phyloP scores from a whole-genome alignment of 2,113 vertebrate species.

The Pristiophorus japonicus region DNA sequence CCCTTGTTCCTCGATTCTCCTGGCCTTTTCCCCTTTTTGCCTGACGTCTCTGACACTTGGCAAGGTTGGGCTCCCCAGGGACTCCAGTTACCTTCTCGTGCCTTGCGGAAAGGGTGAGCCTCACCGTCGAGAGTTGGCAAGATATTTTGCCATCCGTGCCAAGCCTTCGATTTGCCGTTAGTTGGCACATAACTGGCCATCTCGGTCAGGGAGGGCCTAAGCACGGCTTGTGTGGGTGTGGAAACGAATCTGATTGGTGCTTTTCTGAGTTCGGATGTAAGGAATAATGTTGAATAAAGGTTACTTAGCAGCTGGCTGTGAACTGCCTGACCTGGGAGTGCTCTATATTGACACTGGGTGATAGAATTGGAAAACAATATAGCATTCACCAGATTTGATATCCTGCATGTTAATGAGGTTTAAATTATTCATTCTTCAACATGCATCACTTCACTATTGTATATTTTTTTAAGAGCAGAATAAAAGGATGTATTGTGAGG shows the following conservation, averaged over 20 bases:
- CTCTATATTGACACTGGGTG: background rate
- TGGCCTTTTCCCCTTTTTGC: background rate
- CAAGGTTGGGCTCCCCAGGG: background rate
- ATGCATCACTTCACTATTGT: too few relatives aligned
- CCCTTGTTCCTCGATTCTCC: background rate
- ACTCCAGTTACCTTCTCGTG: background rate
- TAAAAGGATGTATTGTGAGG: background rate
- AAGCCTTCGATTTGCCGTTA: background rate
- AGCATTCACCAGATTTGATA: background rate
- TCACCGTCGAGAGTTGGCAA: background rate
- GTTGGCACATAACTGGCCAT: background rate
- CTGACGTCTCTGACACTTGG: background rate
- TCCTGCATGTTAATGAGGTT: background rate
- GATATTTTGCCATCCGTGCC: background rate
- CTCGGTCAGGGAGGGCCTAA: background rate
- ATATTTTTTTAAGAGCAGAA: background rate
- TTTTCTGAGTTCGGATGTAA: background rate
- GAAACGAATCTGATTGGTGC: background rate
- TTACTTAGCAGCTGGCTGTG: background rate
- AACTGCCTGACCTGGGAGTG: background rate
- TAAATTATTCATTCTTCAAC: slow-evolving; percentile 6
- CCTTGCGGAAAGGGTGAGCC: background rate
- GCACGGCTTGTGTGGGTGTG: background rate
- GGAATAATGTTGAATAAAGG: background rate
- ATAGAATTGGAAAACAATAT: background rate